Conservation (phyloP, 1,140 invertebrate species). For the Anthonomus grandis region DNA sequence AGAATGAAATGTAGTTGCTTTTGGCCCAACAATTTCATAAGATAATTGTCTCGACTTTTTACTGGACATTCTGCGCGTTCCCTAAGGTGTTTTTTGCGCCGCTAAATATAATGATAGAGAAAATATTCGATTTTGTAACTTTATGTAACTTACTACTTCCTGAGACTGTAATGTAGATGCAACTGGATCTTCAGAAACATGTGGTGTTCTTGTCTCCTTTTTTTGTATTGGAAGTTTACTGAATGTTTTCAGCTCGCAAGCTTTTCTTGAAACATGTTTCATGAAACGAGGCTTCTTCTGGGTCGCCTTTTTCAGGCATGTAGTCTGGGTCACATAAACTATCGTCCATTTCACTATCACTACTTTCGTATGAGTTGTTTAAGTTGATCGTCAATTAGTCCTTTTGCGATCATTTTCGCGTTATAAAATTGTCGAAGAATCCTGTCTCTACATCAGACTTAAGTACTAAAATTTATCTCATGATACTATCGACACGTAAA, state of each 20-base stretch:
- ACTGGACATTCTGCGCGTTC: conserved; percentile 2
- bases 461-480: conserved; percentile 2
- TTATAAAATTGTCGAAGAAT: conserved; percentile 1
- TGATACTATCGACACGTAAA: conserved; percentile 4
- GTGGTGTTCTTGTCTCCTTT: neutral
- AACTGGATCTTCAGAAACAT: neutral
- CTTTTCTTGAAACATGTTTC: too few species aligned
- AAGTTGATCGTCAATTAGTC: neutral
- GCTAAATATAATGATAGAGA: neutral
- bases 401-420: conserved; percentile 3
- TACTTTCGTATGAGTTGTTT: conserved; percentile 1
- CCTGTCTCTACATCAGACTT: conserved; percentile 1
- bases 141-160: conserved; percentile 6
- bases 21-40: conserved; percentile 2
- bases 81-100: neutral
- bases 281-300: too few species aligned
- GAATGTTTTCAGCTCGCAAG: neutral
- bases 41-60: conserved; percentile 2
- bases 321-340: conserved; percentile 4
- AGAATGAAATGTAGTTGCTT: conserved; percentile 2
- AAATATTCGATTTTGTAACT: conserved; percentile 1
- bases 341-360: conserved; percentile 2
- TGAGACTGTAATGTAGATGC: neutral
- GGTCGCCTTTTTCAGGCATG: neutral
- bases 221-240: neutral